phyloP scores from a whole-genome alignment of 92 coral and sea anemone genomes.

The Epizoanthus scotinus region DNA sequence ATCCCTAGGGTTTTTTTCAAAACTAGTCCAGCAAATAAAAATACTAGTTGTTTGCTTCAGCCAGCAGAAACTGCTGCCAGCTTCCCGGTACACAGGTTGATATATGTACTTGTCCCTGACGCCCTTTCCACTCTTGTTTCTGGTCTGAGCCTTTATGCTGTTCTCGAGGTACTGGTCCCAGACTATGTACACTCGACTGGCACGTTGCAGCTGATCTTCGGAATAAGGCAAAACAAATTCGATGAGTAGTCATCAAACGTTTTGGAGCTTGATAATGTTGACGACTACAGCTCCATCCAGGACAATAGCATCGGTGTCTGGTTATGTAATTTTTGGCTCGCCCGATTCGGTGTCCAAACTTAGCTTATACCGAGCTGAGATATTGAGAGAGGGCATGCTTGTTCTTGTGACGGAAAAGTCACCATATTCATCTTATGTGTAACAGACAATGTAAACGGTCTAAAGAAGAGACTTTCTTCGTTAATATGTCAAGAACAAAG shows the following conservation, averaged over 20 bases:
- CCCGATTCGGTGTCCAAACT: constrained; percentile 3
- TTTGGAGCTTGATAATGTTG: constrained; percentile 21
- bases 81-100: too few species aligned
- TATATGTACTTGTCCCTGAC: too few species aligned
- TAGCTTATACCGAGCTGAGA: constrained; percentile 14
- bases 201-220: constrained; percentile 10
- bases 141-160: neutral
- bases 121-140: too few species aligned
- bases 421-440: constrained; percentile 6
- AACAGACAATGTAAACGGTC: constrained; percentile 16
- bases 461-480: neutral
- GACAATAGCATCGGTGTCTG: constrained; percentile 3
- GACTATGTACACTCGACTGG: neutral
- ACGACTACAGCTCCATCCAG: constrained; percentile 19
- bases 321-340: neutral
- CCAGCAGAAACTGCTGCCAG: too few species aligned
- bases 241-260: constrained; percentile 14
- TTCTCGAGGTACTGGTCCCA: too few species aligned
- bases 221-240: constrained; percentile 6
- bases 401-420: constrained; percentile 19
- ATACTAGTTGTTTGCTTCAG: too few species aligned
- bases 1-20: too few species aligned
- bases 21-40: too few species aligned
- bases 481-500: too few species aligned
- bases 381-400: constrained; percentile 20